Conservation (phyloP, 2,113 vertebrate species). For the Tinamus guttatus region DNA sequence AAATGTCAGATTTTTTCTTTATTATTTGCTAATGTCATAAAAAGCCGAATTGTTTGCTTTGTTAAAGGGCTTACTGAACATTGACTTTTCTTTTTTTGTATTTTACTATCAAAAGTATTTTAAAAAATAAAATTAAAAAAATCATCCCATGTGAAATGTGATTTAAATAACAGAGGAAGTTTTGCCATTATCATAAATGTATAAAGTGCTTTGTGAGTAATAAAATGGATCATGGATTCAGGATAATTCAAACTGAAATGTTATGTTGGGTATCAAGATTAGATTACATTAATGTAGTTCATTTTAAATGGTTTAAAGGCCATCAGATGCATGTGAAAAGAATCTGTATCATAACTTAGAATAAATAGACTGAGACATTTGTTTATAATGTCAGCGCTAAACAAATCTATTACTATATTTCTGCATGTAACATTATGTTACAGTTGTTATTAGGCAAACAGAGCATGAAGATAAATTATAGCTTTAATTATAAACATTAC, state of each 20-base stretch:
- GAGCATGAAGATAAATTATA: slow-evolving; percentile 83
- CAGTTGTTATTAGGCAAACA: slow-evolving; percentile 81
- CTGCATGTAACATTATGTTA: slow-evolving; percentile 79
- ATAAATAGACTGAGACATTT: slow-evolving; percentile 89
- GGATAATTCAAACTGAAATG: slow-evolving; percentile 89
- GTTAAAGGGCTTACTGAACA: slow-evolving; percentile 83
- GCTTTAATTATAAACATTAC: slow-evolving; percentile 84
- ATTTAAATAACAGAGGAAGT: slow-evolving; percentile 86
- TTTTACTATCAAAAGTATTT: slow-evolving; percentile 81
- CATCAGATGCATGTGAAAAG: slow-evolving; percentile 83
- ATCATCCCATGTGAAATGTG: slow-evolving; percentile 80
- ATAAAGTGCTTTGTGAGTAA: slow-evolving; percentile 86
- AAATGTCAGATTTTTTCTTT: slow-evolving; percentile 88
- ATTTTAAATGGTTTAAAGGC: slow-evolving; percentile 88
- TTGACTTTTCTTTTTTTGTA: slow-evolving; percentile 85
- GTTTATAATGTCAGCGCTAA: slow-evolving; percentile 86
- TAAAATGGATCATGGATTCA: slow-evolving; percentile 88
- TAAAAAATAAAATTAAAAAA: slow-evolving; percentile 79
- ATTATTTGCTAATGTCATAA: slow-evolving; percentile 88
- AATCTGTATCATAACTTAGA: slow-evolving; percentile 87
- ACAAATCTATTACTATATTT: slow-evolving; percentile 85
- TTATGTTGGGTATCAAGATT: slow-evolving; percentile 87
- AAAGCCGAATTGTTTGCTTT: slow-evolving; percentile 85
- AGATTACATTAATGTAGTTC: slow-evolving; percentile 87
- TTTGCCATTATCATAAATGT: slow-evolving; percentile 86